Base-by-base conservation (phyloP, 2,888 invertebrate genomes). In the Morpho helenor region DNA sequence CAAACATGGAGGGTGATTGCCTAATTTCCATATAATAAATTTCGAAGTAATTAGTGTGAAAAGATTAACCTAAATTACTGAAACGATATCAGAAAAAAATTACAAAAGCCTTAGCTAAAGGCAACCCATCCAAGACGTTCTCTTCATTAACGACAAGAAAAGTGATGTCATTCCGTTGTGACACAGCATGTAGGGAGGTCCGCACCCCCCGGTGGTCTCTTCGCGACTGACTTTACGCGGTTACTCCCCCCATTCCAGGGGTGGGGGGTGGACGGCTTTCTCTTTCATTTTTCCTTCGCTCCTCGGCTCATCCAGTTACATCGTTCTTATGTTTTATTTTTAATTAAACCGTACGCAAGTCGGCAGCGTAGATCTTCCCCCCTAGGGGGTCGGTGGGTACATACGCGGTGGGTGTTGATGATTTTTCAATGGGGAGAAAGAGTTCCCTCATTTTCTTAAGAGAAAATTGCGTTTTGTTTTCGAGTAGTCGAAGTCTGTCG, bases 241-340 rank as follows among this genome's bases (percentile, higher is more conserved):
- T 79, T 73, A 74, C 72, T 73, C 74, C 75, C 76, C 77, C 66
- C 72, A 71, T 69, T 65, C 71, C 74, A 68, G 65, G 68, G 74
- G 75, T 71, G 54, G 68, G 83, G 78, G 86, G 80, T 75, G 86
- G 87, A 76, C 87, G 86, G 86, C 89, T 90, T 89, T 90, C 90
- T 90, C 90, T 90, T 90, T 89, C 90, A 90, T 90, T 90, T 90
- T 90, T 90, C 90, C 88, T 90, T 87, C 89, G 84, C 89, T 89
- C 88, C 87, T 88, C 87, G 83, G 88, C 90, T 90, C 90, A 90
- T 90, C 90, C 90, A 90, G 90, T 90, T 90, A 90, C 90, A 90
- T 89, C 88, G 89, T 90, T 90, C 90, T 90, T 90, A 90, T 90
- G 90, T 90, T 90, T 90, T 90, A 90, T 90, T 90, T 90, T 90